Conservation (phyloP, 2,113 vertebrate genomes). For the Nycticryphes semicollaris region DNA sequence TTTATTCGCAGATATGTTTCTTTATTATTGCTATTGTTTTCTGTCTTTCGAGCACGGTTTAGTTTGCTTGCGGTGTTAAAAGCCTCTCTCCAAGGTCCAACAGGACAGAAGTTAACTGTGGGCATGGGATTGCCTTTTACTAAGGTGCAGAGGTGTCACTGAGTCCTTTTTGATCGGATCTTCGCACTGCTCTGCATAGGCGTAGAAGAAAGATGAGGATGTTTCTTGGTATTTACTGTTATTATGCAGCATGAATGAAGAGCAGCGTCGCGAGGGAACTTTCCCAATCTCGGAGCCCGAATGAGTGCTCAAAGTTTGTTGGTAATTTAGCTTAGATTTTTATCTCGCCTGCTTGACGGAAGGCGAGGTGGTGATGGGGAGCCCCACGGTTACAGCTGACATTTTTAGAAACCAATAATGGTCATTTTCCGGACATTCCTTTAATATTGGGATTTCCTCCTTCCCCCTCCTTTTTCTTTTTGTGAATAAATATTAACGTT, state of each 20-base stretch:
- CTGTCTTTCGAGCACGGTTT: background rate
- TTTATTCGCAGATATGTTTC: background rate
- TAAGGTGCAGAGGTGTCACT: background rate
- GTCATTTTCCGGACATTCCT: background rate
- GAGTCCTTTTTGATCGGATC: background rate
- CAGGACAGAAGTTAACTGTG: slow-evolving; percentile 12
- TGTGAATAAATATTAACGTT: background rate
- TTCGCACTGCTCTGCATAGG: background rate
- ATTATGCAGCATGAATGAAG: background rate
- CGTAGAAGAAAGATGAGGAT: background rate
- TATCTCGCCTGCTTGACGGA: background rate
- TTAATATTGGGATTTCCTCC: background rate
- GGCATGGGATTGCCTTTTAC: background rate
- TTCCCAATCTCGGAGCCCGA: background rate
- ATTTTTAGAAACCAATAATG: background rate
- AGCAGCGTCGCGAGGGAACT: background rate
- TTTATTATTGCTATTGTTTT: background rate
- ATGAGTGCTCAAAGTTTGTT: background rate
- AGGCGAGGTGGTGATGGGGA: background rate
- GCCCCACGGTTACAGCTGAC: background rate
- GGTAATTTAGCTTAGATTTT: background rate
- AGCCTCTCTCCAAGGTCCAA: slow-evolving; percentile 29
- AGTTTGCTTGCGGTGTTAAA: background rate
- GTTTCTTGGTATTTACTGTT: background rate
- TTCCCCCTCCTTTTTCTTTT: background rate